phyloP scores from a whole-genome alignment of 2,888 invertebrate species.

The Drosophila birchii region DNA sequence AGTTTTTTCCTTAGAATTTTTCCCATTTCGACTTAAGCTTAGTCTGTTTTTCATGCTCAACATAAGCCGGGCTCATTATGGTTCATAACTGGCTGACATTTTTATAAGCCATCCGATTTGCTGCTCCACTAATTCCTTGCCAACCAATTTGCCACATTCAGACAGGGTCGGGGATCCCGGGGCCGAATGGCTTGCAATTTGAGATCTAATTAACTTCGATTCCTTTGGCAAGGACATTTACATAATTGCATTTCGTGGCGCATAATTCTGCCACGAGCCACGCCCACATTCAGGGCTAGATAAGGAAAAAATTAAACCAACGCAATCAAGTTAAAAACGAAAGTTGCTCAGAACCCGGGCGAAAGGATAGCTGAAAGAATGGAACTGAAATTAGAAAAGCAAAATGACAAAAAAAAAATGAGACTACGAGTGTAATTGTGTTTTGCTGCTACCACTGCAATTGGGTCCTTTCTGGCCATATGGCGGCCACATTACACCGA shows the following conservation, averaged over 20 bases:
- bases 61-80: slow-evolving; percentile 40
- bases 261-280: slow-evolving; percentile 62
- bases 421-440: slow-evolving; percentile 60
- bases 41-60: slow-evolving; percentile 37
- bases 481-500: slow-evolving; percentile 57
- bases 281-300: slow-evolving; percentile 30
- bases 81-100: slow-evolving; percentile 57
- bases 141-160: slow-evolving; percentile 53
- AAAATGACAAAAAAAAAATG: slow-evolving; percentile 39
- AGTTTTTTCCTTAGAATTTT: not conserved
- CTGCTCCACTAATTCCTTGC: slow-evolving; percentile 64
- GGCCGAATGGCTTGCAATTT: slow-evolving; percentile 67
- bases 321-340: slow-evolving; percentile 65
- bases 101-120: slow-evolving; percentile 64
- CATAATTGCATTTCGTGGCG: slow-evolving; percentile 73
- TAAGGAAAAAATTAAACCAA: slow-evolving; percentile 32
- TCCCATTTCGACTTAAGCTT: not conserved
- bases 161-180: slow-evolving; percentile 35
- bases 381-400: slow-evolving; percentile 57
- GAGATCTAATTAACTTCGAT: slow-evolving; percentile 78
- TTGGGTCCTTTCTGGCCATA: slow-evolving; percentile 56
- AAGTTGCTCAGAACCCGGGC: slow-evolving; percentile 39
- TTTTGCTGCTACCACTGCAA: slow-evolving; percentile 45
- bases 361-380: slow-evolving; percentile 48
- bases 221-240: slow-evolving; percentile 70